Evolutionary conservation across 2,888 invertebrate species (phyloP).

Genomic region (Drosophila robusta): DNA sequence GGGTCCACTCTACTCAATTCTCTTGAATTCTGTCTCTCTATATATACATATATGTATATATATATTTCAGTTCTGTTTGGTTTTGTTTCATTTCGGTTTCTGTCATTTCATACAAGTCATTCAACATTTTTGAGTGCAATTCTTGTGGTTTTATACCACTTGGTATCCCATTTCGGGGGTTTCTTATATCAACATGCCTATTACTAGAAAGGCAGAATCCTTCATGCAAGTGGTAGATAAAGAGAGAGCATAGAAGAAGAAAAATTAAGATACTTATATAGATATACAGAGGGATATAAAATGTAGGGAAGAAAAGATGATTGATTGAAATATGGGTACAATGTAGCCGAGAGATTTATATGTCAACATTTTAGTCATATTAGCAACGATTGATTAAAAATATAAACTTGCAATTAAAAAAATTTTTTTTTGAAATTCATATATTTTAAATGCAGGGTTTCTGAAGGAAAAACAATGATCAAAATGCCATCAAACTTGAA

Average conservation of each 20-base stretch:
- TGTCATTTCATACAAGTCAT: constrained; percentile 42
- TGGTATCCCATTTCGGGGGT: neutral
- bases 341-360: no score
- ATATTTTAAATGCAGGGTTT: no score
- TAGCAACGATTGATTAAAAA: no score
- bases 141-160: constrained; percentile 3
- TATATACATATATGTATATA: no score
- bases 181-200: constrained; percentile 19
- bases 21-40: constrained; percentile 3
- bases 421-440: no score
- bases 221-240: neutral
- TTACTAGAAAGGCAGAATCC: neutral
- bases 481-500: no score
- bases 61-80: neutral
- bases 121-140: constrained; percentile 34
- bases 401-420: no score
- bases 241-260: neutral
- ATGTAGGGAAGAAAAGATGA: no score
- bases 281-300: neutral
- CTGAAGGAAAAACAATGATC: no score
- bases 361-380: no score
- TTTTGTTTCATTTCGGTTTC: constrained; percentile 8
- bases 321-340: no score
- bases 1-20: constrained; percentile 4
- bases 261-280: neutral